Conservation (phyloP, 1,140 invertebrate genomes). For the Eupristina koningsbergeri region DNA sequence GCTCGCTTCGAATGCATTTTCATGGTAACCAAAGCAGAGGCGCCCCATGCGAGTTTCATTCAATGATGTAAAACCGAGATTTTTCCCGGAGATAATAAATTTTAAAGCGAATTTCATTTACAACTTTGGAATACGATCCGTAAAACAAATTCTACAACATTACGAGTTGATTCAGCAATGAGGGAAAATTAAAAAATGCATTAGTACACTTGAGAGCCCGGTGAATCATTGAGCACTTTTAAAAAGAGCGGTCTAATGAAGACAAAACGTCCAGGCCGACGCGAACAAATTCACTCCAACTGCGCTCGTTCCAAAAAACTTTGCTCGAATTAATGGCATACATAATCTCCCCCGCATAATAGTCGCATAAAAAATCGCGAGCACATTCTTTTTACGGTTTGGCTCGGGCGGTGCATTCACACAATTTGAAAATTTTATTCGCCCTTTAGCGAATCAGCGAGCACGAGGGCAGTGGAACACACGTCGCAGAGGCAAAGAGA, state of each 20-base stretch:
- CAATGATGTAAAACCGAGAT: not conserved
- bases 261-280: conserved; percentile 10
- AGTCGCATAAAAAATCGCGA: conserved; percentile 4
- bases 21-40: too few relatives aligned
- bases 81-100: not conserved
- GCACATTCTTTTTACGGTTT: not conserved
- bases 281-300: not conserved
- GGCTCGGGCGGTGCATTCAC: too few relatives aligned
- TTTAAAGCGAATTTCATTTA: not conserved
- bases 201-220: not conserved
- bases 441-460: not conserved
- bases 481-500: too few relatives aligned
- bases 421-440: conserved; percentile 35
- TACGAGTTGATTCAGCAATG: not conserved
- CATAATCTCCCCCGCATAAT: conserved; percentile 24
- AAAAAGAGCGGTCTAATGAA: conserved; percentile 23
- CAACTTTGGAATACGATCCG: not conserved
- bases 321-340: conserved; percentile 34
- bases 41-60: not conserved
- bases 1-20: not conserved
- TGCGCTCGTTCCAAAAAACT: conserved; percentile 29
- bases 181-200: conserved; percentile 17
- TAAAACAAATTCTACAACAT: not conserved
- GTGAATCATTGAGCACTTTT: conserved; percentile 7
- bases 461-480: not conserved